Evolutionary conservation across 2,113 vertebrate species (phyloP).

Genomic region (Catharus fuscescens): DNA sequence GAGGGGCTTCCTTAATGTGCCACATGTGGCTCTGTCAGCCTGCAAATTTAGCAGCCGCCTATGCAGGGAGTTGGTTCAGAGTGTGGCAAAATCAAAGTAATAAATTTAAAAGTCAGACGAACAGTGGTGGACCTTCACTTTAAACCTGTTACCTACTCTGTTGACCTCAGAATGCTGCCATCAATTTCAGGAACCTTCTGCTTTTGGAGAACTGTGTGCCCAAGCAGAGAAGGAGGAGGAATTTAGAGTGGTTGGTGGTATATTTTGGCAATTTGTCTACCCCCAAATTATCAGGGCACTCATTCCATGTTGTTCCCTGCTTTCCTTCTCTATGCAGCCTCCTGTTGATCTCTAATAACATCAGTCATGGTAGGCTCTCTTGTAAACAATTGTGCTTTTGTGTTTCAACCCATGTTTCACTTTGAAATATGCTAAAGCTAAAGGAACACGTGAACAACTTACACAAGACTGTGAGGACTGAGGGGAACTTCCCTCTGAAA

Average conservation of each 20-base stretch:
- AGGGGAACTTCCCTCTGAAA: neutral
- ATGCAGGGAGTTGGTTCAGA: neutral
- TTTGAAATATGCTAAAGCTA: neutral
- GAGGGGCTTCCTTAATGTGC: neutral
- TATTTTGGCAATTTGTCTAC: neutral
- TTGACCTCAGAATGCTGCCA: neutral
- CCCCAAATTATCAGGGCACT: neutral
- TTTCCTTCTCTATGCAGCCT: neutral
- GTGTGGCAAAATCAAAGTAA: neutral
- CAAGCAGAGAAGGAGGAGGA: neutral
- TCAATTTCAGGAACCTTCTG: neutral
- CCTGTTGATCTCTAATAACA: neutral
- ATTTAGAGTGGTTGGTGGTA: neutral
- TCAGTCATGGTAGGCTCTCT: neutral
- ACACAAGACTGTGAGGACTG: neutral
- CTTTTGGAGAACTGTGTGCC: neutral
- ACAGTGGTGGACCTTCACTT: neutral
- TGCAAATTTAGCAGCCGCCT: neutral
- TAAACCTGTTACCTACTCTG: neutral
- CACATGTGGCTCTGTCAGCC: neutral
- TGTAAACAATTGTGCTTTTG: neutral
- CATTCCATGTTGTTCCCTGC: neutral
- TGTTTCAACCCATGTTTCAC: neutral
- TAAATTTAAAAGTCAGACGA: neutral
- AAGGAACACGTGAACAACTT: neutral